Base-by-base conservation (phyloP, 2,888 invertebrate species). In the Elaeidobius kamerunicus region DNA sequence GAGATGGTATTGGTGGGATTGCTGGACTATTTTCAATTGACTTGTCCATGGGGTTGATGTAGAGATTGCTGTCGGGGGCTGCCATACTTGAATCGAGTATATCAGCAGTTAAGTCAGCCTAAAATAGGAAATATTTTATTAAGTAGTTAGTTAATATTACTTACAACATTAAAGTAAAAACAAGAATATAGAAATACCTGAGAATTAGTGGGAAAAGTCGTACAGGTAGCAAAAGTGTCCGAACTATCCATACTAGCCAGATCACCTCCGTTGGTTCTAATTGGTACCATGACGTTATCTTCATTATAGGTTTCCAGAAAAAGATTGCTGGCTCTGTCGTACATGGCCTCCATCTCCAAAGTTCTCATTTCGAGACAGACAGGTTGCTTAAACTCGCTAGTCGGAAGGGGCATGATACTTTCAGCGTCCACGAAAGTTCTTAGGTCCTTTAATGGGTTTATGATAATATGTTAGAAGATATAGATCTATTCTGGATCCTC, bases 161-260 rank as follows among this genome's bases (percentile, higher is more conserved):
- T n/a, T n/a, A n/a, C n/a, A n/a, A n/a, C n/a, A n/a, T n/a, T n/a
- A n/a, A n/a, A n/a, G n/a, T n/a, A n/a, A n/a, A n/a, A 7, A 23
- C 14, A 36, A 36, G 23, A 20, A 28, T n/a, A n/a, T n/a, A n/a
- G n/a, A n/a, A n/a, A n/a, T n/a, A 56, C 56, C 78, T 90, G 88
- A 67, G 91, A 91, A 75, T 88, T 84, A 78, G 89, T 92, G 69
- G 92, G 92, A 79, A 94, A 93, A 69, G 95, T 94, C 78, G 92
- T 89, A 79, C 95, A 95, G 76, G 92, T 94, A 75, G 92, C 92
- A 77, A 92, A 96, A 63, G 95, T 95, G 76, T 95, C 95, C 69
- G 92, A 88, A 77, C 92, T 86, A 78, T 81, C 81, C 63, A 81
- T 77, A 66, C 80, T 81, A 58, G 78, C 80, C 66, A 79, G 64